Evolutionary conservation across 2,888 invertebrate genomes (phyloP).

Genomic region (Leucania comma): DNA sequence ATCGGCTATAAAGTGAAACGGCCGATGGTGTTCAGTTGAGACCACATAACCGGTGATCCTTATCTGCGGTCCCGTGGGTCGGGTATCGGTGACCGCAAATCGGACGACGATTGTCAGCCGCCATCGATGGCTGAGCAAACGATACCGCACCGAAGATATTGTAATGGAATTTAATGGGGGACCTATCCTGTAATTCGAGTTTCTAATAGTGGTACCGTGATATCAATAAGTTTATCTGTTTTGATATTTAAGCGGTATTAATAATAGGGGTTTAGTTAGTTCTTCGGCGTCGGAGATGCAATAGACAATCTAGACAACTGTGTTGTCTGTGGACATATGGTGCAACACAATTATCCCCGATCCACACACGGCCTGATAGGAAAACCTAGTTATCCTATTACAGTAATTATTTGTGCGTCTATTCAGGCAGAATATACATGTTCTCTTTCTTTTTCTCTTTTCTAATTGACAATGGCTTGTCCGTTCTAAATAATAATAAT

Average conservation of each 20-base stretch:
- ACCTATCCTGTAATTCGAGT: conserved; percentile 10
- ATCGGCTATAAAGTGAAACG: conserved; percentile 60
- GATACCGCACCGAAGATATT: conserved; percentile 35
- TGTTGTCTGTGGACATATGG: too few relatives aligned
- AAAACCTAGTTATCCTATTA: too few relatives aligned
- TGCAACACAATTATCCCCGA: too few relatives aligned
- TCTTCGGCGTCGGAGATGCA: too few relatives aligned
- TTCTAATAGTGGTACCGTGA: conserved; percentile 35
- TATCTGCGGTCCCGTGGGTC: conserved; percentile 58
- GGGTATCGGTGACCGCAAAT: conserved; percentile 68
- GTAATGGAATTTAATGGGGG: conserved; percentile 50
- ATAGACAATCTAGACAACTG: too few relatives aligned
- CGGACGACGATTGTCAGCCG: conserved; percentile 62
- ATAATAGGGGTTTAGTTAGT: not conserved
- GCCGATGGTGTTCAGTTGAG: conserved; percentile 49
- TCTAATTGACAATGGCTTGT: too few relatives aligned
- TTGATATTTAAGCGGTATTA: not conserved
- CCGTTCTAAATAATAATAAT: too few relatives aligned
- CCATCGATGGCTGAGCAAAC: conserved; percentile 58
- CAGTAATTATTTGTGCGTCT: too few relatives aligned
- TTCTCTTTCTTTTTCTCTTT: too few relatives aligned
- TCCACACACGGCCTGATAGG: too few relatives aligned
- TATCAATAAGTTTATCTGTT: conserved; percentile 21
- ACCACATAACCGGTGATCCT: conserved; percentile 61
- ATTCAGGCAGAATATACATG: too few relatives aligned